These are phyloP conservation scores for Agelas oroides DNA, from an alignment of 37 sponge, comb jelly and placozoan genomes.

Conservation along the genomic window DNA sequence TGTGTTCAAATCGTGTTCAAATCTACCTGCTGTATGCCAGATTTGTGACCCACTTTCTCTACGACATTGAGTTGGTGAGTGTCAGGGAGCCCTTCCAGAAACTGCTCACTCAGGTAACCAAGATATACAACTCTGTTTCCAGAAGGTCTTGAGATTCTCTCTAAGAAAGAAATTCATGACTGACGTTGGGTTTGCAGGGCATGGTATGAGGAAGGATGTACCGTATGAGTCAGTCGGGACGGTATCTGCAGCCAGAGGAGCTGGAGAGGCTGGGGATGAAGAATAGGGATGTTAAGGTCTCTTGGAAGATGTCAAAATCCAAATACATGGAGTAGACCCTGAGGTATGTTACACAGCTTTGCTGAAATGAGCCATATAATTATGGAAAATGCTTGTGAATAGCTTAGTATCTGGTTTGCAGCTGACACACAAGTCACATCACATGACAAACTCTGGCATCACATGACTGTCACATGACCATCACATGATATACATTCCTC, in stretches of 20 bases:
- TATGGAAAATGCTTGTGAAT: no score
- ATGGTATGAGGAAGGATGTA: conserved; percentile 85
- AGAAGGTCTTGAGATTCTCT: no score
- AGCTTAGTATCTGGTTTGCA: no score
- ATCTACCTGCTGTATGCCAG: conserved; percentile 90
- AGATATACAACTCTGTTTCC: no score
- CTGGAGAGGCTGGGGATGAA: conserved; percentile 26
- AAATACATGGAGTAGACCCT: conserved; percentile 92
- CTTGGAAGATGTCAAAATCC: conserved; percentile 95
- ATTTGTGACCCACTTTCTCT: conserved; percentile 85
- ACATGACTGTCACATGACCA: background rate
- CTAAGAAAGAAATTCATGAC: background rate
- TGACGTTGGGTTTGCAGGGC: conserved; percentile 50
- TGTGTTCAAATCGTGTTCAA: no score
- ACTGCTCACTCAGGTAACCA: conserved; percentile 79
- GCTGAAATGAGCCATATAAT: no score
- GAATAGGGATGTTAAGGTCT: conserved; percentile 31
- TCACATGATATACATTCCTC: background rate
- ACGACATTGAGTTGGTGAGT: conserved; percentile 63
- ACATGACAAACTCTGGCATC: no score
- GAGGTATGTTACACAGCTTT: no score
- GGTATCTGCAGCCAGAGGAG: conserved; percentile 69
- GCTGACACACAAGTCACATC: no score
- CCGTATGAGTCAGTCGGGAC: conserved; percentile 26
- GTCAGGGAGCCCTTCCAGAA: conserved; percentile 83